phyloP scores from a whole-genome alignment of 2,888 invertebrate genomes.

The Calliphora vomitoria region DNA sequence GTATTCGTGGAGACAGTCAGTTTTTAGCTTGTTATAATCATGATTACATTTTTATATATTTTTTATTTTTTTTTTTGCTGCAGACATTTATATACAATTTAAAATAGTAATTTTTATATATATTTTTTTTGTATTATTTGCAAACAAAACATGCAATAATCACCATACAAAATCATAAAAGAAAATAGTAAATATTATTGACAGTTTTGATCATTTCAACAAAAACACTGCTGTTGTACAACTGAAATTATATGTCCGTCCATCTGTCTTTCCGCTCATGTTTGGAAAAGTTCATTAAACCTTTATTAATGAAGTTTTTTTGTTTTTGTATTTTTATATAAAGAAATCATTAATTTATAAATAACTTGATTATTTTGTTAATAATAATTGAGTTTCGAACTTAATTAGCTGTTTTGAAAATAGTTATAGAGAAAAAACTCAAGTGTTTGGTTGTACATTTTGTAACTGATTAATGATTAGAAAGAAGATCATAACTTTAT shows the following conservation, averaged over 20 bases:
- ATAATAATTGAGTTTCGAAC: conserved; percentile 33
- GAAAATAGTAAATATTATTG: conserved; percentile 52
- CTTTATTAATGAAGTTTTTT: background rate
- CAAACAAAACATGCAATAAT: conserved; percentile 57
- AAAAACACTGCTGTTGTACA: conserved; percentile 19
- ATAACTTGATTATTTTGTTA: conserved; percentile 45
- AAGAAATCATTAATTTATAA: conserved; percentile 41
- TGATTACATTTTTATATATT: conserved; percentile 40
- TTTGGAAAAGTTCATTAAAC: conserved; percentile 56
- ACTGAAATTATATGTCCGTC: conserved; percentile 25
- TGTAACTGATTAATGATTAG: conserved; percentile 32
- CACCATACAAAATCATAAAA: conserved; percentile 54
- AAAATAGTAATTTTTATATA: too few relatives aligned
- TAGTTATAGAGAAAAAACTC: conserved; percentile 5
- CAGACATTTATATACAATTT: too few relatives aligned
- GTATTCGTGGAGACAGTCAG: background rate
- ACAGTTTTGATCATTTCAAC: conserved; percentile 68
- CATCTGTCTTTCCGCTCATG: conserved; percentile 16
- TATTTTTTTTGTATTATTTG: background rate
- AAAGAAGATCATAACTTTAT: conserved; percentile 9
- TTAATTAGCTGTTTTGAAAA: conserved; percentile 27
- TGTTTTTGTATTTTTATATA: conserved; percentile 1
- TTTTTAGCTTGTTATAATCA: conserved; percentile 48
- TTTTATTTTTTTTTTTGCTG: too few relatives aligned
- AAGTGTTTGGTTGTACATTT: conserved; percentile 35